Evolutionary conservation across 92 coral and sea anemone species (phyloP).

Genomic region (Pocillopora grandis): DNA sequence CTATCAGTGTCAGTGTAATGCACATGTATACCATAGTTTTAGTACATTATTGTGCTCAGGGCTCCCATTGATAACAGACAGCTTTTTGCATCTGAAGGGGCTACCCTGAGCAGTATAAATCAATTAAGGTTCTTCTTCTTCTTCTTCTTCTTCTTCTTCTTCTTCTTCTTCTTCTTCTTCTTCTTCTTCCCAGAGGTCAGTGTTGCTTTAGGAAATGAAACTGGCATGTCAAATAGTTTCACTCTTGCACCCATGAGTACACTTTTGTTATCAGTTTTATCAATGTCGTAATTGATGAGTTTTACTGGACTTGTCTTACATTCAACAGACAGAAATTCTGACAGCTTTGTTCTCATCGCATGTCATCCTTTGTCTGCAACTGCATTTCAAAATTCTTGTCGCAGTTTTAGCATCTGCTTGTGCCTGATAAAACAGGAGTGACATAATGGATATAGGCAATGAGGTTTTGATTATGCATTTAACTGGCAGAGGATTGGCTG

Average conservation of each 20-base stretch:
- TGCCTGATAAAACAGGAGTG: slow-evolving; percentile 18
- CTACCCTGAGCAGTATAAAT: too few relatives aligned
- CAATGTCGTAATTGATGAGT: slow-evolving; percentile 13
- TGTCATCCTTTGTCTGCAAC: slow-evolving; percentile 1
- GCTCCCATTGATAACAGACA: too few relatives aligned
- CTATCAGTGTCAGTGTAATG: too few relatives aligned
- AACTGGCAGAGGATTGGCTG: slow-evolving; percentile 3
- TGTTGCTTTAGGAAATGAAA: slow-evolving; percentile 18
- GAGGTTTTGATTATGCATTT: slow-evolving; percentile 16
- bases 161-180: too few relatives aligned
- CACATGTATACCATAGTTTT: too few relatives aligned
- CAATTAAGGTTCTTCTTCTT: too few relatives aligned
- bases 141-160: too few relatives aligned
- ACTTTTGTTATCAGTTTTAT: slow-evolving; percentile 10
- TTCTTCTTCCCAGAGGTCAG: not conserved
- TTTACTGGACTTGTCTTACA: slow-evolving; percentile 12
- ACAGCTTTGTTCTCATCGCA: slow-evolving; percentile 11
- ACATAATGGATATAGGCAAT: slow-evolving; percentile 15
- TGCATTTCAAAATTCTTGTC: slow-evolving; percentile 14
- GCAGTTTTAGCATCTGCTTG: too few relatives aligned
- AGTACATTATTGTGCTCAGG: too few relatives aligned
- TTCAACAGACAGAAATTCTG: slow-evolving; percentile 19
- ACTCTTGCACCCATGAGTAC: slow-evolving; percentile 14
- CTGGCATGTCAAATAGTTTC: slow-evolving; percentile 14
- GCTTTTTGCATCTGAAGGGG: too few relatives aligned